A percentile compares a stretch with the other conserved stretches of the same genome.
Conservation (phyloP, 2,888 invertebrate genomes). For the Ochropacha duplaris region DNA sequence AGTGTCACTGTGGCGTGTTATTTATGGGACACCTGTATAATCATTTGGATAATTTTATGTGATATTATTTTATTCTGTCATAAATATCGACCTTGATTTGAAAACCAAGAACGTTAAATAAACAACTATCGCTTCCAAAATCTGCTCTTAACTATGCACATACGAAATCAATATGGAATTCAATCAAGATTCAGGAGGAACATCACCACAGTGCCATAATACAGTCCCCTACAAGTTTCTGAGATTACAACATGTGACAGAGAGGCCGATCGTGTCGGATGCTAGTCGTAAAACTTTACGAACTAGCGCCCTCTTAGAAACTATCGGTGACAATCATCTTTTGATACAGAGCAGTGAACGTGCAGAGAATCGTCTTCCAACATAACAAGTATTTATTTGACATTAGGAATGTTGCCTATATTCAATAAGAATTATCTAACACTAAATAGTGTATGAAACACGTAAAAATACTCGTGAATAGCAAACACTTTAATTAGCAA, state of each 20-base stretch:
- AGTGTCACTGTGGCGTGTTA: too few species aligned
- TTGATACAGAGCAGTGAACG: constrained; percentile 36
- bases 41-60: too few species aligned
- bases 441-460: too few species aligned
- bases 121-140: background rate
- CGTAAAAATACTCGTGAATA: too few species aligned
- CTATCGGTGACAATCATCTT: constrained; percentile 78
- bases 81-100: too few species aligned
- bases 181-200: constrained; percentile 12
- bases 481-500: too few species aligned
- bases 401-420: too few species aligned
- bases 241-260: constrained; percentile 19
- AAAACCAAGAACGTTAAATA: too few species aligned
- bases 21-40: too few species aligned
- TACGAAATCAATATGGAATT: background rate
- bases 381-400: too few species aligned
- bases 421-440: too few species aligned
- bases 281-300: constrained; percentile 79
- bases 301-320: constrained; percentile 69
- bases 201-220: constrained; percentile 24
- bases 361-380: constrained; percentile 20
- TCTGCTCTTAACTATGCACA: background rate
- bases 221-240: constrained; percentile 27
- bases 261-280: constrained; percentile 59
- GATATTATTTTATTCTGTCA: too few species aligned